Base-by-base conservation (phyloP, 2,888 invertebrate species). In the Ceraclea dissimilis region DNA sequence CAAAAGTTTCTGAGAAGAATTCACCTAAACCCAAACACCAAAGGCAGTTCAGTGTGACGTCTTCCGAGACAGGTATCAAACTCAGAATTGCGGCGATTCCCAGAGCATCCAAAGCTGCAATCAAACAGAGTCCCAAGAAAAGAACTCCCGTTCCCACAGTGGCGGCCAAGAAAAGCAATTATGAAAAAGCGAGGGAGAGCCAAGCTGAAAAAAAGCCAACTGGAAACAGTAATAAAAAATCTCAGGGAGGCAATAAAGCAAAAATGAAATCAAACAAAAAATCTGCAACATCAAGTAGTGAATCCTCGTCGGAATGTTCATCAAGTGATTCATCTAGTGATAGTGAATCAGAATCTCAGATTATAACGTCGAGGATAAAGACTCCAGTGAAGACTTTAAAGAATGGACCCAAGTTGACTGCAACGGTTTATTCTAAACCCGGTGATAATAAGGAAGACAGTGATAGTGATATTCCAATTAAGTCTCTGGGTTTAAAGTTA, bases 21-120 rank as follows among this genome's bases (percentile, higher is more conserved):
- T n/a, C 46, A 13, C 44, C 46, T 17, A 57, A 57, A 52, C 70
- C 72, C 5, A 69, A 72, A 17, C 68, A 71, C 18, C 60, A 56
- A 8, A 62, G 63, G 49, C 81, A 81, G 65, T 83, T 83, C 68
- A 82, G 82, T 10, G 82, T 82, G 26, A 82, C 81, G 44, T 78
- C 72, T 2, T 72, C 81, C 68, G 81, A 82, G 46, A 80, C 81
- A 46, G 81, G 81, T 18, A 67, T 83, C 52, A 79, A 82, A 60
- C 72, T 83, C 51, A 83, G 81, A 64, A 82, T 82, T 56, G 81
- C 82, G 61, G 81, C 81, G 44, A 79, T 82, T 60, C 79, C 77
- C 49, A 78, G 78, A 4, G 31, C 21, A n/a, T 51, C 65, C 65
- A 79, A 68, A 67, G 68, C 52, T 2, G 49, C 49, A 63, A 4